These are phyloP conservation scores for Arctocebus calabarensis DNA, from an alignment of 2,797 vertebrate species.

Conservation along the genomic window DNA sequence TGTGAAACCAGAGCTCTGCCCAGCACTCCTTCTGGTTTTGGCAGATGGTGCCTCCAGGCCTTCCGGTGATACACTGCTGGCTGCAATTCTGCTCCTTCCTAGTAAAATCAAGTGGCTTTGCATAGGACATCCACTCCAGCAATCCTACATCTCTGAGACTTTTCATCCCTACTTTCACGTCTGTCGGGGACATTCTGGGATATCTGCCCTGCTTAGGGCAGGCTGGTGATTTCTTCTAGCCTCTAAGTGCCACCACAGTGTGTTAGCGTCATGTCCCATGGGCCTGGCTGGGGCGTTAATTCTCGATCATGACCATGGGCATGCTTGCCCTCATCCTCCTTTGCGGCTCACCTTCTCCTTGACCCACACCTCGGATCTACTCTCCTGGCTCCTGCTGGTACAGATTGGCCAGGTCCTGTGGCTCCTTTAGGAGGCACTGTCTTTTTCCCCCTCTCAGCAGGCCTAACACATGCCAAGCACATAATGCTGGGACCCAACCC, in stretches of 20 bases:
- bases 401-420: neutral
- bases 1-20: too few relatives aligned
- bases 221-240: neutral
- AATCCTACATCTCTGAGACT: neutral
- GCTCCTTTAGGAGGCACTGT: neutral
- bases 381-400: neutral
- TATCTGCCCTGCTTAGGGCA: neutral
- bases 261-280: neutral
- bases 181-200: neutral
- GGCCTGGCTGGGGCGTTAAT: neutral
- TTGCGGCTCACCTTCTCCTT: neutral
- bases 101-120: neutral
- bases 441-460: neutral
- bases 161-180: neutral
- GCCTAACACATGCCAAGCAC: neutral
- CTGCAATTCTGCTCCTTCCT: neutral
- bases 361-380: neutral
- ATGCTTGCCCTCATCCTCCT: neutral
- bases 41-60: too few relatives aligned
- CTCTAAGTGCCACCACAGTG: neutral
- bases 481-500: neutral
- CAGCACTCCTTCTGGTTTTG: neutral
- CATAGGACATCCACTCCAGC: fast-evolving
- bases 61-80: neutral
- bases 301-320: neutral